These are phyloP conservation scores for Chaenocephalus aceratus DNA, from an alignment of 2,113 vertebrate species.

Conservation along the genomic window DNA sequence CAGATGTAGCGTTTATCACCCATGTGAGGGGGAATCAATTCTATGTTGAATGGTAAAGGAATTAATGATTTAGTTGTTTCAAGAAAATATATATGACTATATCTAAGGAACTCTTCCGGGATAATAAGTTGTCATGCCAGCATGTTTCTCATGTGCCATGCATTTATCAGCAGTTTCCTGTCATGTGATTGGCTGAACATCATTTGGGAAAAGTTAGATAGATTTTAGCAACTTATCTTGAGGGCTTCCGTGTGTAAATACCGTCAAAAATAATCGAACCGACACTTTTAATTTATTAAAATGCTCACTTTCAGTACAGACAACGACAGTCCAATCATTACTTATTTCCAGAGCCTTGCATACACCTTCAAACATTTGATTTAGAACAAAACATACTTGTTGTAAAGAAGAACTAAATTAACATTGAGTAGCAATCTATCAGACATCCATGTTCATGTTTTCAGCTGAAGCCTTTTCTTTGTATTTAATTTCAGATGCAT, in stretches of 20 bases:
- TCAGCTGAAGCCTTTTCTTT: neutral
- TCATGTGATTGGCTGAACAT: conserved; percentile 19
- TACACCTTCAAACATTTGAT: neutral
- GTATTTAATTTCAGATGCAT: conserved; percentile 13
- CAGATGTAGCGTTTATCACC: conserved; percentile 68
- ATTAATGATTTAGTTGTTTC: neutral
- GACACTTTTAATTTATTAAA: conserved; percentile 5
- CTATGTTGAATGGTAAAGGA: conserved; percentile 9
- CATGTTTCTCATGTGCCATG: conserved; percentile 35
- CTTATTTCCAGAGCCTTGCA: neutral
- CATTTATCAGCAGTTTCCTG: conserved; percentile 20
- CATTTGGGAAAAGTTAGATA: neutral
- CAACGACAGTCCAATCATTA: conserved; percentile 24
- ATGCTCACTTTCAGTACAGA: conserved; percentile 4
- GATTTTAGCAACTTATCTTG: conserved; percentile 36
- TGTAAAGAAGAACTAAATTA: conserved; percentile 22
- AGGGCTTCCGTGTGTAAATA: conserved; percentile 67
- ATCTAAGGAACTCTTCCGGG: neutral
- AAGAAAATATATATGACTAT: neutral
- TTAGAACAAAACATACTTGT: conserved; percentile 4
- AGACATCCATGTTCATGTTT: neutral
- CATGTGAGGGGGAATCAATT: conserved; percentile 24
- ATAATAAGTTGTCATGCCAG: conserved; percentile 10
- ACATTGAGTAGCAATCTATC: conserved; percentile 29
- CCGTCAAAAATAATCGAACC: conserved; percentile 25